Evolutionary conservation across 2,888 invertebrate genomes (phyloP), one percentile per base, ranked within the genome.

Genomic region (Caenorhabditis uteleia): DNA sequence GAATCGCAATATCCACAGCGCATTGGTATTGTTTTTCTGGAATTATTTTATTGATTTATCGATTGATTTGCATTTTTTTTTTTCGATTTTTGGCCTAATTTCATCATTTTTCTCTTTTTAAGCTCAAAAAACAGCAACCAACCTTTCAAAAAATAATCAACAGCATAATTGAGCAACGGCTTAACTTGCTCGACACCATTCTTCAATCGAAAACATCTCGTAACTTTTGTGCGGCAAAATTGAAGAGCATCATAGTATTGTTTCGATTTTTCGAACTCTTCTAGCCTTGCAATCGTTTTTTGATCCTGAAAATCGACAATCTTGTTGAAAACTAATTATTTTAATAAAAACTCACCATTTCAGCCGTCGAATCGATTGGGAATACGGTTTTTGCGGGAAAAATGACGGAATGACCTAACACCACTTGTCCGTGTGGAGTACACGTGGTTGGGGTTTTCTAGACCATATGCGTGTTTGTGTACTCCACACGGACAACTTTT

Each of bases 191-290:
- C 50, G n/a, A 43, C 40, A 0, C 44, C 31, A 20, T 58, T 53
- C 27, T 49, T 58, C 4, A 50, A 14, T 12, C 58, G 54, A 12
- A 65, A 65, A 31, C 49, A 45, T 8, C 65, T 47, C 2, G 65
- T 58, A 18, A 65, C 43, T 50, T 58, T 58, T 6, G 65, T 65
- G 7, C 55, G 46, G 39, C 50, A 65, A 21, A 55, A 65, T 44
- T 65, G 65, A 5, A 65, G 47, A 25, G 65, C 65, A 14, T 65
- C 65, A 31, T 65, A 65, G 34, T 43, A 65, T 20, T 54, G 50
- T 12, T 55, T 46, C 16, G 21, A 31, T 16, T 51, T 56, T 7
- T 51, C 51, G 33, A 62, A 62, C 16, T 62, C 51, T 38, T 45
- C 46, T 12, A 62, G 14, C 20, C 61, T 26, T 7, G 47, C 16